Evolutionary conservation across 2,888 invertebrate genomes (phyloP).

Genomic region (Cryptocephalus moraei): DNA sequence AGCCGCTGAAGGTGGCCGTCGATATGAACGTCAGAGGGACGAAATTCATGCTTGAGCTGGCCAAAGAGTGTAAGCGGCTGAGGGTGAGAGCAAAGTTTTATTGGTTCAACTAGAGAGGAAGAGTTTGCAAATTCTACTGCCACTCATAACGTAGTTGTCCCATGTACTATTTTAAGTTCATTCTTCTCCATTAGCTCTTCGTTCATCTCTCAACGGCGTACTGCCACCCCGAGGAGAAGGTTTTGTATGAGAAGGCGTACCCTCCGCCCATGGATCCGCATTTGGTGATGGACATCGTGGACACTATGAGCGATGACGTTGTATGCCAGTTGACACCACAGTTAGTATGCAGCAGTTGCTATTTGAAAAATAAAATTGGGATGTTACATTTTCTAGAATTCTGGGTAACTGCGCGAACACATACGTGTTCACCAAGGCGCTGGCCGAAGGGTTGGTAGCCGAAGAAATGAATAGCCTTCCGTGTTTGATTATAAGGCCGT

Average conservation of each 20-base stretch:
- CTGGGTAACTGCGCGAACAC: constrained; percentile 80
- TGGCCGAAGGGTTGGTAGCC: constrained; percentile 75
- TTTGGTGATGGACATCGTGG: constrained; percentile 63
- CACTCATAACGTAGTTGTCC: too few species aligned
- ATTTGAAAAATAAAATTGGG: constrained; percentile 54
- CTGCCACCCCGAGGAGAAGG: constrained; percentile 75
- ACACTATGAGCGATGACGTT: constrained; percentile 68
- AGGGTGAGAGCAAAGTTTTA: constrained; percentile 40
- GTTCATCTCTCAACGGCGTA: constrained; percentile 84
- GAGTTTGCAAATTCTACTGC: too few species aligned
- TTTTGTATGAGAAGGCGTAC: constrained; percentile 78
- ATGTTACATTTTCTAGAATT: constrained; percentile 54
- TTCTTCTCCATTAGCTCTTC: constrained; percentile 43
- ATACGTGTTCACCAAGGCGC: constrained; percentile 87
- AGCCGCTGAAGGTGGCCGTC: constrained; percentile 79
- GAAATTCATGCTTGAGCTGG: constrained; percentile 74
- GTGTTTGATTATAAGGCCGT: constrained; percentile 76
- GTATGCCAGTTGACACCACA: constrained; percentile 53
- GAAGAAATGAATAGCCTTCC: constrained; percentile 68
- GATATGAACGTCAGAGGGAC: constrained; percentile 88
- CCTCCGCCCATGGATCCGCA: constrained; percentile 71
- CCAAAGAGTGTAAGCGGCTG: constrained; percentile 65
- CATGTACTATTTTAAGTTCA: too few species aligned
- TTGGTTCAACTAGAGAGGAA: too few species aligned
- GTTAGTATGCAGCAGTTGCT: constrained; percentile 44